Conservation (phyloP, 2,888 invertebrate species). For the Drepanosiphum platanoidis region DNA sequence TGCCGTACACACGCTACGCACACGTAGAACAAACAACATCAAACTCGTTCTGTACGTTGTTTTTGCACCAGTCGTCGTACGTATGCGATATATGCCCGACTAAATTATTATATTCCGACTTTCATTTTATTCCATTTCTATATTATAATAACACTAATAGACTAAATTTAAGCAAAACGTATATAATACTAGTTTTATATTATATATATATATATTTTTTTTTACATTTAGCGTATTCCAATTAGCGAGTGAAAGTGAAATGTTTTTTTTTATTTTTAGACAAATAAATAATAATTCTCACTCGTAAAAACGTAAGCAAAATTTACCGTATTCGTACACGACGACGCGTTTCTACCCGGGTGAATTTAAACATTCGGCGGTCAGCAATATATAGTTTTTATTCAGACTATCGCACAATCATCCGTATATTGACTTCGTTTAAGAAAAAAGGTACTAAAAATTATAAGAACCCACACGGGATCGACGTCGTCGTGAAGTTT, state of each 20-base stretch:
- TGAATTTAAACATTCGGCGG: neutral
- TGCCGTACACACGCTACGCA: neutral
- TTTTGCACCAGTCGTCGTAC: neutral
- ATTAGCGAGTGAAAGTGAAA: neutral
- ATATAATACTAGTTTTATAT: neutral
- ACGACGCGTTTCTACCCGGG: neutral
- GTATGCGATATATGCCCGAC: neutral
- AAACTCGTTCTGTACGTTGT: neutral
- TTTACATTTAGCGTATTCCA: neutral
- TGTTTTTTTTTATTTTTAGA: neutral
- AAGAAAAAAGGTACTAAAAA: neutral
- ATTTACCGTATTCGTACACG: neutral
- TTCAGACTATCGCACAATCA: too few relatives aligned
- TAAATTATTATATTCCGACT: neutral
- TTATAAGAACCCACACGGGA: neutral
- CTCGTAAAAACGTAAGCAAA: neutral
- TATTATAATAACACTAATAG: neutral
- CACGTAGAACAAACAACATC: neutral
- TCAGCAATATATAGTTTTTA: too few relatives aligned
- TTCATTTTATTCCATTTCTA: neutral
- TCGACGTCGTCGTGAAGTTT: neutral
- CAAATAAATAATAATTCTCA: neutral
- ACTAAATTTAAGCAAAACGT: too few relatives aligned
- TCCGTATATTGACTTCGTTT: neutral
- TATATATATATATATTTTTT: neutral